Conservation (phyloP, 2,888 invertebrate species). For the Antitype chi region DNA sequence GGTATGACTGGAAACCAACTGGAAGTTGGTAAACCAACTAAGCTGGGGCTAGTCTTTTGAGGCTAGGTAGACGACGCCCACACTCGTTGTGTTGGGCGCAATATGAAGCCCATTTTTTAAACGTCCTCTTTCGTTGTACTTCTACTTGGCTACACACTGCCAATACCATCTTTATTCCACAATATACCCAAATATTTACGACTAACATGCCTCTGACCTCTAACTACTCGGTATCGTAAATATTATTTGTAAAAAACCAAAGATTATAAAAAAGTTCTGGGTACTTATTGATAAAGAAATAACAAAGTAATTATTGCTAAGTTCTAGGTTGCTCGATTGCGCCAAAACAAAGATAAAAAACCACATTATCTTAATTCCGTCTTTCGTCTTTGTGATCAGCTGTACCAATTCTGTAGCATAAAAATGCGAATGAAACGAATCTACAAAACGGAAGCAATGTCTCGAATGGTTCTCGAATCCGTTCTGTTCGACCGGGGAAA, state of each 20-base stretch:
- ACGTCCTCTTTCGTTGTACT: neutral
- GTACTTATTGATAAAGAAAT: neutral
- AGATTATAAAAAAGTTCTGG: neutral
- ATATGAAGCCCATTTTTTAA: too few relatives aligned
- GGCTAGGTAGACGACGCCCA: too few relatives aligned
- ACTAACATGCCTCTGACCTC: neutral
- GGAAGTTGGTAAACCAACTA: too few relatives aligned
- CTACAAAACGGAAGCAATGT: constrained; percentile 73
- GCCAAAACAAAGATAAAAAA: neutral
- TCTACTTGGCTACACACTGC: neutral
- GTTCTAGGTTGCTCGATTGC: neutral
- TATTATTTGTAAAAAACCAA: neutral
- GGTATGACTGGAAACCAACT: too few relatives aligned
- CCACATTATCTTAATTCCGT: neutral
- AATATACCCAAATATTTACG: neutral
- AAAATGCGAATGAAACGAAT: constrained; percentile 62
- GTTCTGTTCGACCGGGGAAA: constrained; percentile 73
- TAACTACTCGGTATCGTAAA: neutral
- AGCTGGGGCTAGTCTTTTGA: too few relatives aligned
- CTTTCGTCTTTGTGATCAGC: neutral
- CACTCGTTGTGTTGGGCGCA: too few relatives aligned
- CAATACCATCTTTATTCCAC: neutral
- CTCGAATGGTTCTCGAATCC: constrained; percentile 68
- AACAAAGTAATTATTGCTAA: neutral
- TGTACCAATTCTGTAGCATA: neutral